These are phyloP conservation scores for Tapirus terrestris DNA, from an alignment of 2,113 vertebrate species.

Conservation along the genomic window DNA sequence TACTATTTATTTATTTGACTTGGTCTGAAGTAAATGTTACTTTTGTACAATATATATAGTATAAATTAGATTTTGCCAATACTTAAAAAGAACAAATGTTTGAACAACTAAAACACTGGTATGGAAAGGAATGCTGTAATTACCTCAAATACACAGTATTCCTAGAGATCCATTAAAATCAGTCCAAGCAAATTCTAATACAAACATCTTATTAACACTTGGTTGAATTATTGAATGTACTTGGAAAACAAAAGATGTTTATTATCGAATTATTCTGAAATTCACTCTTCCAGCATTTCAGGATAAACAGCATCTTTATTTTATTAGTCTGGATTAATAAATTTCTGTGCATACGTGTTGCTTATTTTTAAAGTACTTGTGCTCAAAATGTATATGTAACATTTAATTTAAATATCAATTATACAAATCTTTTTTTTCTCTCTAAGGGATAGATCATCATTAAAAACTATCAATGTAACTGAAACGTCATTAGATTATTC, in stretches of 20 bases:
- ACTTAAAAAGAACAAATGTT: slow-evolving; percentile 14
- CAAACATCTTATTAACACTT: background rate
- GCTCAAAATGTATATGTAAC: background rate
- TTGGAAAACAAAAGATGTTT: slow-evolving; percentile 43
- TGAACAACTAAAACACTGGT: background rate
- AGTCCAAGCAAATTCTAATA: background rate
- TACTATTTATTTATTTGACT: background rate
- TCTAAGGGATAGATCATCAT: slow-evolving; percentile 86
- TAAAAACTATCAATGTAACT: slow-evolving; percentile 87
- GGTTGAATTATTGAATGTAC: background rate
- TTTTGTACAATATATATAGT: background rate
- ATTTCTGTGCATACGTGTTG: background rate
- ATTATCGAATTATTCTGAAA: background rate
- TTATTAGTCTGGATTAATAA: background rate
- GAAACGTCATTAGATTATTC: slow-evolving; percentile 87
- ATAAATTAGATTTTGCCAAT: background rate
- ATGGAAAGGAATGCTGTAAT: background rate
- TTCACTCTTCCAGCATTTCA: background rate
- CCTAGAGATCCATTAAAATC: background rate
- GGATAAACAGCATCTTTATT: background rate
- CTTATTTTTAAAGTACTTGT: background rate
- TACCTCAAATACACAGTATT: background rate
- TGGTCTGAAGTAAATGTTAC: background rate
- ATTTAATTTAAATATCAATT: slow-evolving; percentile 28
- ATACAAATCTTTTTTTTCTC: slow-evolving; percentile 38